Evolutionary conservation across 2,113 vertebrate species (phyloP).

Genomic region (Ammospiza nelsoni): DNA sequence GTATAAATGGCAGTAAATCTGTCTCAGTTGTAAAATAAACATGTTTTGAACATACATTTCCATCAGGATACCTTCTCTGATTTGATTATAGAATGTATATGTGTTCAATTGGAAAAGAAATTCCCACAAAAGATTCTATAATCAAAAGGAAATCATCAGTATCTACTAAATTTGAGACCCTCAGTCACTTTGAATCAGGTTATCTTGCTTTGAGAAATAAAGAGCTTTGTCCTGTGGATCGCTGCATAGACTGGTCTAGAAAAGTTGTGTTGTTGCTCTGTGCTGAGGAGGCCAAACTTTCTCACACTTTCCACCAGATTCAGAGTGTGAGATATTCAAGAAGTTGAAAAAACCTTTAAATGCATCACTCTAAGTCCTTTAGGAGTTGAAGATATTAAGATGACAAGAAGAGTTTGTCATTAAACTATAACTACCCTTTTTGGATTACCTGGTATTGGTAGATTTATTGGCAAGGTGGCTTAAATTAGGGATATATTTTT

Average conservation of each 20-base stretch:
- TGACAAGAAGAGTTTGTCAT: slow-evolving; percentile 58
- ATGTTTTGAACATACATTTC: not conserved
- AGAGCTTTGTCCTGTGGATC: not conserved
- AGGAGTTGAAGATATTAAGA: slow-evolving; percentile 45
- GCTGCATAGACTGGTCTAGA: not conserved
- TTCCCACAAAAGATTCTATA: slow-evolving; percentile 12
- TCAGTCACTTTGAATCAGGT: slow-evolving; percentile 38
- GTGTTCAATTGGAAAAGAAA: slow-evolving; percentile 10
- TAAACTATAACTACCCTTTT: slow-evolving; percentile 46
- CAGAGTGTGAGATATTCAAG: not conserved
- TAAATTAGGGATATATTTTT: slow-evolving; percentile 62
- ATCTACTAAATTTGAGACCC: slow-evolving; percentile 25
- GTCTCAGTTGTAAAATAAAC: not conserved
- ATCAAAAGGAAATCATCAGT: slow-evolving; percentile 54
- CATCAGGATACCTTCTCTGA: not conserved
- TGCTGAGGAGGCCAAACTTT: not conserved
- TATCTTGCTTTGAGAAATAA: slow-evolving; percentile 2
- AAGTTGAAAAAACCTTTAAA: slow-evolving; percentile 25
- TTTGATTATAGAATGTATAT: slow-evolving; percentile 1
- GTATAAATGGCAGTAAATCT: slow-evolving; percentile 10
- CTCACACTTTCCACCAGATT: not conserved
- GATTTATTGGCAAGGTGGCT: slow-evolving; percentile 60
- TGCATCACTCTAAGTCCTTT: slow-evolving; percentile 15
- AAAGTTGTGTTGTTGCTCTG: not conserved
- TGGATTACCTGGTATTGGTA: slow-evolving; percentile 57